phyloP scores from a whole-genome alignment of 2,888 invertebrate genomes.

The Eumerus sabulonum region DNA sequence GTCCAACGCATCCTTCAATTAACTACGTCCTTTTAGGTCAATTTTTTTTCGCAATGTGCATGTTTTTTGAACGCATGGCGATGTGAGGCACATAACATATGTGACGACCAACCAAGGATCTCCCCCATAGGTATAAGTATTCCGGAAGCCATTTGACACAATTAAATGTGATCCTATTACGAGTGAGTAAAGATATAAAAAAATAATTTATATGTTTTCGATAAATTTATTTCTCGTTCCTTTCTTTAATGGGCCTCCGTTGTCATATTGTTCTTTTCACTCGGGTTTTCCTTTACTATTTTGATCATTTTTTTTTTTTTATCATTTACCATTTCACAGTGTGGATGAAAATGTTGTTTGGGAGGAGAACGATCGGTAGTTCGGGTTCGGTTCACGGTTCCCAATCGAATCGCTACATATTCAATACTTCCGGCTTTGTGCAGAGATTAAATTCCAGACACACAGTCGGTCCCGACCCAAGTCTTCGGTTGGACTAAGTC shows the following conservation, averaged over 20 bases:
- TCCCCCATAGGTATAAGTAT: slow-evolving; percentile 41
- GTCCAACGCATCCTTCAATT: too few species aligned
- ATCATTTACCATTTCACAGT: too few species aligned
- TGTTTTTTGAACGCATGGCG: slow-evolving; percentile 35
- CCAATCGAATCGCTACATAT: slow-evolving; percentile 61
- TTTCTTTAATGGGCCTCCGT: slow-evolving; percentile 43
- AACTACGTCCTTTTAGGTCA: slow-evolving; percentile 50
- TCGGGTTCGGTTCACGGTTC: slow-evolving; percentile 56
- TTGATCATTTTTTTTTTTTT: slow-evolving; percentile 9
- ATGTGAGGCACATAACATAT: background rate
- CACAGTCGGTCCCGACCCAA: slow-evolving; percentile 31
- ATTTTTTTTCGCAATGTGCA: slow-evolving; percentile 2
- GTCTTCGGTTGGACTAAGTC: slow-evolving; percentile 10
- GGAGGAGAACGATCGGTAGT: slow-evolving; percentile 41
- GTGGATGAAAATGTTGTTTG: slow-evolving; percentile 25
- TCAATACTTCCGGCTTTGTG: slow-evolving; percentile 69
- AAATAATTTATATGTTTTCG: slow-evolving; percentile 67
- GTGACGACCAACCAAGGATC: slow-evolving; percentile 5
- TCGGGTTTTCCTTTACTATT: slow-evolving; percentile 33
- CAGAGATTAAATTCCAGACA: slow-evolving; percentile 66
- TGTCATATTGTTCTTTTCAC: slow-evolving; percentile 52
- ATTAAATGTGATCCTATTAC: slow-evolving; percentile 68
- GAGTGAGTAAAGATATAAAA: slow-evolving; percentile 41
- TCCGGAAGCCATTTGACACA: slow-evolving; percentile 68
- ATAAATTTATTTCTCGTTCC: slow-evolving; percentile 53